Percentiles rank a stretch among this genome's conserved stretches.
Conservation (phyloP, 2,888 invertebrate species). For the Ophion slaviceki region DNA sequence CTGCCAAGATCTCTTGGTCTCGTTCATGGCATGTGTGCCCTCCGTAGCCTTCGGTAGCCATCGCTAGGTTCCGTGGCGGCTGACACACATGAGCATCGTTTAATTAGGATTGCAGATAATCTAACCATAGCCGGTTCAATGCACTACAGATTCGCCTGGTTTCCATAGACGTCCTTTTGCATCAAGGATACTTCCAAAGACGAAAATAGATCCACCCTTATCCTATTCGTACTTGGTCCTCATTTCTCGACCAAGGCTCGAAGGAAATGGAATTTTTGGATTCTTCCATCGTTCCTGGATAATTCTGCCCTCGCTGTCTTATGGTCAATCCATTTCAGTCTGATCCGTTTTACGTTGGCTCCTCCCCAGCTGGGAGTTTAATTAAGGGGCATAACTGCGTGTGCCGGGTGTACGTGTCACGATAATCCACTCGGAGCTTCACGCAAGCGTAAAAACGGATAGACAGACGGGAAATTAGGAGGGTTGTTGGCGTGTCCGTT, state of each 20-base stretch:
- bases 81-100: neutral
- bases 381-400: constrained; percentile 60
- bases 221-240: neutral
- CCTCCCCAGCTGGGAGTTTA: constrained; percentile 44
- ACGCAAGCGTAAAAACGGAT: constrained; percentile 63
- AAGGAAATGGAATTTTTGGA: neutral
- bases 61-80: neutral
- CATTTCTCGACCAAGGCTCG: neutral
- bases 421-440: constrained; percentile 62
- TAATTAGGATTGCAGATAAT: neutral
- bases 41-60: constrained; percentile 7
- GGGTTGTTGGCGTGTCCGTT: constrained; percentile 52
- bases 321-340: neutral
- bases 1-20: constrained; percentile 46
- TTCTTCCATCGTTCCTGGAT: neutral
- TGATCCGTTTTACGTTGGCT: constrained; percentile 20
- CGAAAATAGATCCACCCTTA: neutral
- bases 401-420: constrained; percentile 57
- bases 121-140: neutral
- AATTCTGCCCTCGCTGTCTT: neutral
- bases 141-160: neutral
- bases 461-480: constrained; percentile 64
- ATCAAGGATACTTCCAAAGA: neutral
- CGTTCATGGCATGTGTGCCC: constrained; percentile 39
- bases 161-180: neutral